These are phyloP conservation scores for Ecliptopera silaceata DNA, from an alignment of 2,888 invertebrate genomes.

Conservation along the genomic window DNA sequence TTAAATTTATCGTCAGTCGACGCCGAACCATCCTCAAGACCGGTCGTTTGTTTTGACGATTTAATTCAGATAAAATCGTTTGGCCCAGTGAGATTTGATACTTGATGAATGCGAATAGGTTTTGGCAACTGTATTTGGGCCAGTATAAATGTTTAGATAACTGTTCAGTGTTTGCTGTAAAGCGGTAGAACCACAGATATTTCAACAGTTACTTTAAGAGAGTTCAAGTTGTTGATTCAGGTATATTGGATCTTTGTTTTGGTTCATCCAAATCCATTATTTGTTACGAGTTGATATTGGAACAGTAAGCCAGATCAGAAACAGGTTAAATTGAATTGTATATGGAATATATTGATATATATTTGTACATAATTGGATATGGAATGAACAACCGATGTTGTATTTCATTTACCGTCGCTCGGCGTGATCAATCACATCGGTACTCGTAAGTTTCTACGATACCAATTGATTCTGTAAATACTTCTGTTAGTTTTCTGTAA, in stretches of 20 bases:
- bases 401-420: constrained; percentile 8
- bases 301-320: constrained; percentile 11
- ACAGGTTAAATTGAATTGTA: constrained; percentile 17
- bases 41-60: constrained; percentile 23
- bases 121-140: constrained; percentile 41
- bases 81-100: constrained; percentile 37
- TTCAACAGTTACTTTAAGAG: constrained; percentile 8
- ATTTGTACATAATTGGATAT: too few species aligned
- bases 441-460: constrained; percentile 1
- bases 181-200: constrained; percentile 19
- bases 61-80: constrained; percentile 22
- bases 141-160: constrained; percentile 39
- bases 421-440: constrained; percentile 10
- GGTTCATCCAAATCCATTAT: constrained; percentile 11
- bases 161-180: constrained; percentile 35
- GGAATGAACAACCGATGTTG: constrained; percentile 11
- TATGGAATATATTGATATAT: too few species aligned
- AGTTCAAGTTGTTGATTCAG: constrained; percentile 24
- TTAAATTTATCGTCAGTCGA: constrained; percentile 62
- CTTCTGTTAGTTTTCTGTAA: too few species aligned
- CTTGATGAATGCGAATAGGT: constrained; percentile 38
- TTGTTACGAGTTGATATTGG: constrained; percentile 12
- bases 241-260: constrained; percentile 12
- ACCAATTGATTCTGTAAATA: constrained; percentile 2
- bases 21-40: constrained; percentile 25